Percentiles rank a stretch among this genome's conserved stretches.
Conservation (phyloP, 1,140 invertebrate species). For the Meteorus sp. region DNA sequence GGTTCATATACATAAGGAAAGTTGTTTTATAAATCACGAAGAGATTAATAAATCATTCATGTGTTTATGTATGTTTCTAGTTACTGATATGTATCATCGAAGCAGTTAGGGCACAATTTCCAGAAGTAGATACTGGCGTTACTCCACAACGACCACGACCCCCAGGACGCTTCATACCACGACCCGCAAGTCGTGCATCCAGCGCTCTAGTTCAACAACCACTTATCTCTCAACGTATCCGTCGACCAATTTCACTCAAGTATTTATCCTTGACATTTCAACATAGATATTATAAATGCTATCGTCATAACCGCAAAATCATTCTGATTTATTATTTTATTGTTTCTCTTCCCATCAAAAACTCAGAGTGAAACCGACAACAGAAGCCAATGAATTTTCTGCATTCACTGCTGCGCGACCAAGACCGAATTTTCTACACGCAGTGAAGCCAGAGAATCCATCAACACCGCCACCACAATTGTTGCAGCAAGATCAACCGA, state of each 20-base stretch:
- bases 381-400: slow-evolving; percentile 19
- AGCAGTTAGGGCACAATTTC: slow-evolving; percentile 36
- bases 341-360: not conserved
- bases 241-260: slow-evolving; percentile 35
- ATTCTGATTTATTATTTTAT: too few relatives aligned
- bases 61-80: slow-evolving; percentile 32
- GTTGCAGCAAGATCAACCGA: slow-evolving; percentile 40
- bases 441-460: slow-evolving; percentile 41
- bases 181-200: slow-evolving; percentile 10
- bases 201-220: slow-evolving; percentile 23
- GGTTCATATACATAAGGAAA: slow-evolving; percentile 31
- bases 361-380: not conserved
- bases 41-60: slow-evolving; percentile 18
- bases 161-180: slow-evolving; percentile 20
- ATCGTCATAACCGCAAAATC: too few relatives aligned
- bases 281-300: too few relatives aligned
- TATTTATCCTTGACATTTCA: slow-evolving; percentile 16
- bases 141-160: slow-evolving; percentile 11
- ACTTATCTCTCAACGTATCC: slow-evolving; percentile 37
- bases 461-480: slow-evolving; percentile 46
- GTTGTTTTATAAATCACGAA: slow-evolving; percentile 21
- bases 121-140: slow-evolving; percentile 19
- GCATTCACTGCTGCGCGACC: slow-evolving; percentile 19
- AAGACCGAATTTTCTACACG: slow-evolving; percentile 36
- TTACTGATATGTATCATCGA: slow-evolving; percentile 37